Conservation (phyloP, 2,113 vertebrate species). For the Pagrus major region DNA sequence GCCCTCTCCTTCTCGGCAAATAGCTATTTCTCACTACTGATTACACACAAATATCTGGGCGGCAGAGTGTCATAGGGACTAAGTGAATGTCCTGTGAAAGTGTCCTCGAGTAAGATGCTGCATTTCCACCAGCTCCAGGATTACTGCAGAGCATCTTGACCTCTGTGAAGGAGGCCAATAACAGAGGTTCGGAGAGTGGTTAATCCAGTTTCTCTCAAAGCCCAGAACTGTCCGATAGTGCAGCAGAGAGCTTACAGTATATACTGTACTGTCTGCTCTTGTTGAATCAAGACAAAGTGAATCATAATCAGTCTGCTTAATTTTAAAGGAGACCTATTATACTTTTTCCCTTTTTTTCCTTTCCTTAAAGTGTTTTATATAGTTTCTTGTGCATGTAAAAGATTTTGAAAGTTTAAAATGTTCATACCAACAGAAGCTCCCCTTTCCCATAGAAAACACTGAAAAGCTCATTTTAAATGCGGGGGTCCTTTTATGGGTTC, state of each 20-base stretch:
- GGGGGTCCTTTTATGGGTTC: too few species aligned
- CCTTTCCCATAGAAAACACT: too few species aligned
- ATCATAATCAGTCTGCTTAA: neutral
- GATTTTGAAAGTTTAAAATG: too few species aligned
- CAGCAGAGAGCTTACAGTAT: neutral
- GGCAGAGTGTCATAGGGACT: neutral
- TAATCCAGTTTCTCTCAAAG: slow-evolving; percentile 5
- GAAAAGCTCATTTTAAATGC: slow-evolving; percentile 13
- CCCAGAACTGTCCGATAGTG: neutral
- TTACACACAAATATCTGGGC: slow-evolving; percentile 20
- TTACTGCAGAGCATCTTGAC: slow-evolving; percentile 14
- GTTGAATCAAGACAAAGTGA: neutral
- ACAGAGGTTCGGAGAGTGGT: neutral
- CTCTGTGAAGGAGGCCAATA: neutral
- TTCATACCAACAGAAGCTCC: too few species aligned
- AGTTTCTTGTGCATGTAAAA: too few species aligned
- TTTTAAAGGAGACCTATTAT: too few species aligned
- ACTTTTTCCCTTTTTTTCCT: too few species aligned
- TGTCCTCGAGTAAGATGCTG: neutral
- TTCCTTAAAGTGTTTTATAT: too few species aligned
- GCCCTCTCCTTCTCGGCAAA: neutral
- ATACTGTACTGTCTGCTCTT: neutral
- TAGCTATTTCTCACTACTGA: slow-evolving; percentile 25
- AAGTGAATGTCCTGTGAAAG: neutral
- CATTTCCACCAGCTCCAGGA: slow-evolving; percentile 7